These are phyloP conservation scores for Etia nguti DNA, from an alignment of 2,113 vertebrate species.

Conservation along the genomic window DNA sequence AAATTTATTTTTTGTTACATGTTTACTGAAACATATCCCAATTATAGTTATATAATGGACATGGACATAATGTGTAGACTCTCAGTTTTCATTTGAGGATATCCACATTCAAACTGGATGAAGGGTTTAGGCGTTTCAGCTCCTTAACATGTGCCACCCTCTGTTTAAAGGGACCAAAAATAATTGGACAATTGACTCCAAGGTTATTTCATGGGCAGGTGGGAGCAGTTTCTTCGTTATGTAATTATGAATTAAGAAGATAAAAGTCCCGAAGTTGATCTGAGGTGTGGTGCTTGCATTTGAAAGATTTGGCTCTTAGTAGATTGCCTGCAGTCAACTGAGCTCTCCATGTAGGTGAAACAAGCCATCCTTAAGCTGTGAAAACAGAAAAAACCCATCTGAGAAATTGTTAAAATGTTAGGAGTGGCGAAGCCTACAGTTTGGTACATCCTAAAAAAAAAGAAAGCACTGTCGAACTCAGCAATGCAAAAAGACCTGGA, in stretches of 20 bases:
- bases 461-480: background rate
- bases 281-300: background rate
- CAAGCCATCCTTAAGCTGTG: background rate
- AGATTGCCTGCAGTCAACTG: background rate
- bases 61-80: background rate
- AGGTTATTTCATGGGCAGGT: background rate
- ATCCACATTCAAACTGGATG: background rate
- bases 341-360: background rate
- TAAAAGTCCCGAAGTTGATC: background rate
- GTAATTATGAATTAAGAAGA: background rate
- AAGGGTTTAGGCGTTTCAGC: background rate
- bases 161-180: background rate
- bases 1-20: too few relatives aligned
- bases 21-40: background rate
- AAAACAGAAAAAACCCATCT: background rate
- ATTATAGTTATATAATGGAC: background rate
- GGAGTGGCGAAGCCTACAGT: background rate
- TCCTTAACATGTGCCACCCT: background rate
- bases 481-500: background rate
- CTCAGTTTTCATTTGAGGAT: background rate
- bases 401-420: background rate
- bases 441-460: background rate
- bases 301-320: background rate
- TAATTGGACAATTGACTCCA: background rate
- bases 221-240: background rate